Conservation (phyloP, 2,113 vertebrate species). For the Hippoglossus stenolepis region DNA sequence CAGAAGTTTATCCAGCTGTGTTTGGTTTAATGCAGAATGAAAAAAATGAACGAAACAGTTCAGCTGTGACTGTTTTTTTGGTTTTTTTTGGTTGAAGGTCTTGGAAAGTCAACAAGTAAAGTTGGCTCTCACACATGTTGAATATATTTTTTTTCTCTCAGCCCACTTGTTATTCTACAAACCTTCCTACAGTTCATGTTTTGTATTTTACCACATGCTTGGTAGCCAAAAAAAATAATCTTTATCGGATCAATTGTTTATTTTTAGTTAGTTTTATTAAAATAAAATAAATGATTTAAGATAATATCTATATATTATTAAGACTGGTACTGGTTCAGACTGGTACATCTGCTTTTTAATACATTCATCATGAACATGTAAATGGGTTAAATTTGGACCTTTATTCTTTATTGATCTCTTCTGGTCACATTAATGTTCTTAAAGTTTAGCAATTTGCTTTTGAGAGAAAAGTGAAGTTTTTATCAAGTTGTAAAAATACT, state of each 20-base stretch:
- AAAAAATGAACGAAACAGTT: neutral
- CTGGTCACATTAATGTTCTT: neutral
- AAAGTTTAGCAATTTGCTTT: neutral
- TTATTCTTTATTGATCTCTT: conserved; percentile 23
- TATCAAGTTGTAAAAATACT: neutral
- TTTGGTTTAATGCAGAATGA: neutral
- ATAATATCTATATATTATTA: too few relatives aligned
- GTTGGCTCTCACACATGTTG: neutral
- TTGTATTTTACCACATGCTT: too few relatives aligned
- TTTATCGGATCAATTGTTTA: too few relatives aligned
- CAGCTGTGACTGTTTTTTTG: neutral
- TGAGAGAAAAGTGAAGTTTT: conserved; percentile 18
- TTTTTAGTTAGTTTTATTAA: too few relatives aligned
- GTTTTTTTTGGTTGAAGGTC: neutral
- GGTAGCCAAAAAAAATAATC: too few relatives aligned
- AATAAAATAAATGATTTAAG: too few relatives aligned
- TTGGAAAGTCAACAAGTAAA: neutral
- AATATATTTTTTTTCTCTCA: neutral
- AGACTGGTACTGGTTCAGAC: neutral
- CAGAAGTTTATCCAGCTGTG: neutral
- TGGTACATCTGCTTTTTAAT: neutral
- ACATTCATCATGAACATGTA: conserved; percentile 26
- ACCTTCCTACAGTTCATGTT: too few relatives aligned
- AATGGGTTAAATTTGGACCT: conserved; percentile 6
- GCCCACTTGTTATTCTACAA: too few relatives aligned